phyloP scores from a whole-genome alignment of 2,113 vertebrate species.

The Gorsachius goisagi region DNA sequence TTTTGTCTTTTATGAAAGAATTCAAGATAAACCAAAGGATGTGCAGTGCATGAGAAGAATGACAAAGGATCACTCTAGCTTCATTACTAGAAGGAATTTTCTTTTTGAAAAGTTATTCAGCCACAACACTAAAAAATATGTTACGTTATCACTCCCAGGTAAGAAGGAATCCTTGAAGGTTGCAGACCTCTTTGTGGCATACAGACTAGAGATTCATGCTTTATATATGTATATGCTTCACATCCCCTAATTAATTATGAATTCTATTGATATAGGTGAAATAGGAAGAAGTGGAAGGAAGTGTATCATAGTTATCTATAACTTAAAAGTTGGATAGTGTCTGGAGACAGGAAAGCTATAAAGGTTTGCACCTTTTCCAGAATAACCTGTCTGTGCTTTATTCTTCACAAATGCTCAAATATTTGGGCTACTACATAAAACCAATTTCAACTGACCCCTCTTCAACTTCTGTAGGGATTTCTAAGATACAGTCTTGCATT shows the following conservation, averaged over 20 bases:
- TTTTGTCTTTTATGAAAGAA: not conserved
- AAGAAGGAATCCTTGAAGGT: not conserved
- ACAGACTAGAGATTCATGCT: fast-evolving
- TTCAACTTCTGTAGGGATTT: not conserved
- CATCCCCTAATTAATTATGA: not conserved
- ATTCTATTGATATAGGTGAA: not conserved
- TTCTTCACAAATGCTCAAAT: not conserved
- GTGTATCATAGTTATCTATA: not conserved
- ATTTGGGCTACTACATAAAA: not conserved
- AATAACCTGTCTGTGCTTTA: not conserved
- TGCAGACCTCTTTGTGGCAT: not conserved
- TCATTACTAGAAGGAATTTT: not conserved
- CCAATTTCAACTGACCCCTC: not conserved
- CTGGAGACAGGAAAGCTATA: not conserved
- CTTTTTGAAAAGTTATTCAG: not conserved
- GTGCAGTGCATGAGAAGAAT: not conserved
- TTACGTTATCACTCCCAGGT: not conserved
- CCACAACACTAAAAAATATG: not conserved
- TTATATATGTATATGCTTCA: not conserved
- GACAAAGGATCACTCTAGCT: not conserved
- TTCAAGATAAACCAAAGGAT: not conserved
- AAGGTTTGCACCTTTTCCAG: not conserved
- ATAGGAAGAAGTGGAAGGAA: not conserved
- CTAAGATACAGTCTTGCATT: not conserved
- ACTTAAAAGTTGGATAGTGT: not conserved